Conservation (phyloP, 2,113 vertebrate species). For the Gopherus evgoodei region DNA sequence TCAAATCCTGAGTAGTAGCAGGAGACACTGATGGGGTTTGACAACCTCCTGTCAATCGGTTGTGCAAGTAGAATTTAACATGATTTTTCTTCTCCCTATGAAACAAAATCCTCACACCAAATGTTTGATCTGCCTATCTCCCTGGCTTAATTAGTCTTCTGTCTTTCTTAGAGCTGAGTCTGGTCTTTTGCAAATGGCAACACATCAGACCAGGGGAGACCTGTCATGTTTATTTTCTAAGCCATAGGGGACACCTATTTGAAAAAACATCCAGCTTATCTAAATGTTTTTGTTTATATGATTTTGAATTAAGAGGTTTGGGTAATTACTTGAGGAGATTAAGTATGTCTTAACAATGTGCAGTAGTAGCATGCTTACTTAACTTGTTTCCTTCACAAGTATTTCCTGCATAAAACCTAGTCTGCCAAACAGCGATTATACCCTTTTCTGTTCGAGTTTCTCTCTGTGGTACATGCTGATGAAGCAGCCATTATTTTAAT, state of each 20-base stretch:
- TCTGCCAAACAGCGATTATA: constrained; percentile 49
- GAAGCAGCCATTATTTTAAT: constrained; percentile 45
- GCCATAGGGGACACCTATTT: constrained; percentile 78
- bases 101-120: constrained; percentile 75
- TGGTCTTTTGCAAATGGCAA: constrained; percentile 81
- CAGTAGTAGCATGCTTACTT: constrained; percentile 63
- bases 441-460: constrained; percentile 56
- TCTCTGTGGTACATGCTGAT: constrained; percentile 65
- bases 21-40: constrained; percentile 37
- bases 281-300: constrained; percentile 82
- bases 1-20: constrained; percentile 6
- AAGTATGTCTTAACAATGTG: constrained; percentile 77
- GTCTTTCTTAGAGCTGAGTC: constrained; percentile 70
- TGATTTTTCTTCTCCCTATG: constrained; percentile 72
- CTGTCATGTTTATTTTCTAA: constrained; percentile 83
- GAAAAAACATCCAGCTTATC: constrained; percentile 78
- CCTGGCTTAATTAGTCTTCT: constrained; percentile 78
- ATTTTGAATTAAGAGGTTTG: constrained; percentile 83
- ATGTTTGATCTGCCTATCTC: constrained; percentile 80
- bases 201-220: constrained; percentile 72
- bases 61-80: constrained; percentile 72
- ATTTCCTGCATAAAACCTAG: constrained; percentile 59
- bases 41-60: constrained; percentile 44
- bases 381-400: not conserved
- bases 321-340: constrained; percentile 83